phyloP scores from a whole-genome alignment of 2,113 vertebrate species.

The Ceuthmochares aereus region DNA sequence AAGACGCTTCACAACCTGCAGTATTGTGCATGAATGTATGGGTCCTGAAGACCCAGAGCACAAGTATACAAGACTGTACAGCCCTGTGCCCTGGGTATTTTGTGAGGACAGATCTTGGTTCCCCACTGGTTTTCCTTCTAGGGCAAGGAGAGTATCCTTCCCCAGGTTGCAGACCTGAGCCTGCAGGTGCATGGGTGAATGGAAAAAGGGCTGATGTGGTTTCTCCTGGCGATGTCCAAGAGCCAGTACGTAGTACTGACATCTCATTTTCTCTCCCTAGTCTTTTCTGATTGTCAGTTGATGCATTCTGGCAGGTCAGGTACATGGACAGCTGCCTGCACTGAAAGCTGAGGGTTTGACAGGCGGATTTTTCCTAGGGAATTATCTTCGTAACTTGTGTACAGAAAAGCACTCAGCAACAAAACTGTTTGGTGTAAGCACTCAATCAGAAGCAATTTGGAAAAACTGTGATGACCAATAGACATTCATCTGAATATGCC shows the following conservation, averaged over 20 bases:
- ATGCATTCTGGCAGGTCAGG: background rate
- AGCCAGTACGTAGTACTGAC: background rate
- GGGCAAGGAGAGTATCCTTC: background rate
- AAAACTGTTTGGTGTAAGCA: background rate
- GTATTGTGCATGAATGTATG: background rate
- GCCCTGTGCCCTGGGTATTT: background rate
- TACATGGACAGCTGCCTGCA: accelerated
- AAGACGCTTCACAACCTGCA: background rate
- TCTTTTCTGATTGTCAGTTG: background rate
- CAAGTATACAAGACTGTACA: too few species aligned
- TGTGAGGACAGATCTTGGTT: background rate
- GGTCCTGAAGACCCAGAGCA: background rate
- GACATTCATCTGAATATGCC: background rate
- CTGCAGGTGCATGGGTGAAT: background rate
- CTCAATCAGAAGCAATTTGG: background rate
- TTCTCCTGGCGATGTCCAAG: background rate
- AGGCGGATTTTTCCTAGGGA: background rate
- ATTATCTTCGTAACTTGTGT: background rate
- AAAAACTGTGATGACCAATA: background rate
- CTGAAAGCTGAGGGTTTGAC: background rate
- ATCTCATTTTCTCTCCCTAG: background rate
- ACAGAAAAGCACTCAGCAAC: background rate
- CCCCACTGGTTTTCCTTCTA: accelerated
- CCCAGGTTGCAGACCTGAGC: accelerated
- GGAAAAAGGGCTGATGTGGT: background rate